These are phyloP conservation scores for Parasteatoda tepidariorum DNA, from an alignment of 1,140 invertebrate species.

Conservation along the genomic window DNA sequence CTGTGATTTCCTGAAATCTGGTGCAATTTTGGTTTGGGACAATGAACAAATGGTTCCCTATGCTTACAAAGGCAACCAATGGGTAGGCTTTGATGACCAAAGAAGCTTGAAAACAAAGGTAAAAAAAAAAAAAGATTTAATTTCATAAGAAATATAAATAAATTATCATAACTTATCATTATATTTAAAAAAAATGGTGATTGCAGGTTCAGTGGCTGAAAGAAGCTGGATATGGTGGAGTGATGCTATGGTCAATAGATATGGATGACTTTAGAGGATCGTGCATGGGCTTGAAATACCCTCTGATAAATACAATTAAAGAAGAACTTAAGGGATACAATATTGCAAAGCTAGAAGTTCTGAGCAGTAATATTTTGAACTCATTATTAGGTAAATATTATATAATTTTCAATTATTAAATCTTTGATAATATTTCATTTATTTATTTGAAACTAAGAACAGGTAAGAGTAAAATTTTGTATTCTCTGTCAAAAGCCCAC, in stretches of 20 bases:
- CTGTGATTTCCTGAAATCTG: slow-evolving; percentile 85
- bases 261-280: slow-evolving; percentile 81
- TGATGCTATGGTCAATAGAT: slow-evolving; percentile 97
- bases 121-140: slow-evolving; percentile 54
- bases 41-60: slow-evolving; percentile 88
- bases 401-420: not conserved
- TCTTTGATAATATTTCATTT: not conserved
- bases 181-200: too few species aligned
- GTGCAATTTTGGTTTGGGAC: slow-evolving; percentile 93
- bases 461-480: not conserved
- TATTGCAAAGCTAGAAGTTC: slow-evolving; percentile 83
- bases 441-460: not conserved
- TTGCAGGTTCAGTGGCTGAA: slow-evolving; percentile 79
- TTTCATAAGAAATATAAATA: not conserved
- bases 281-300: slow-evolving; percentile 86
- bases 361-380: slow-evolving; percentile 79
- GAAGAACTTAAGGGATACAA: slow-evolving; percentile 85
- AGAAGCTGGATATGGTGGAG: slow-evolving; percentile 88
- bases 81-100: slow-evolving; percentile 96
- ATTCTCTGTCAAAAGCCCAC: not conserved
- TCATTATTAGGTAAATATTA: slow-evolving; percentile 63
- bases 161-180: too few species aligned
- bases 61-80: slow-evolving; percentile 89
- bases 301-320: slow-evolving; percentile 90
- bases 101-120: slow-evolving; percentile 93